phyloP scores from a whole-genome alignment of 1,140 invertebrate genomes.

The Drosophila punjabiensis region DNA sequence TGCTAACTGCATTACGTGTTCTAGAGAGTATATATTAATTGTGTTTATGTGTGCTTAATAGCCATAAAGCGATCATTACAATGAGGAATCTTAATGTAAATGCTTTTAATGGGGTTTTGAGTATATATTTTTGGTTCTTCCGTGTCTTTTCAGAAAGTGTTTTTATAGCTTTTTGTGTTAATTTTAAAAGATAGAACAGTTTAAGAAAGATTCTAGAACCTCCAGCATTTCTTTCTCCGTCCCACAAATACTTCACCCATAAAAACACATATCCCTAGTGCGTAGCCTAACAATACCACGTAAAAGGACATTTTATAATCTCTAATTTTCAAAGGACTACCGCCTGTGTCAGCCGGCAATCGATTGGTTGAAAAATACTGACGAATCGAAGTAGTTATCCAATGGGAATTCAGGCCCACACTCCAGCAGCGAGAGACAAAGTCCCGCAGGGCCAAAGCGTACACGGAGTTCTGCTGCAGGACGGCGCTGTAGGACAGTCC shows the following conservation, averaged over 20 bases:
- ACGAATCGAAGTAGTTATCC: not conserved
- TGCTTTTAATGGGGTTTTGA: not conserved
- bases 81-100: not conserved
- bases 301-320: fast-evolving
- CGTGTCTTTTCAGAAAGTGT: not conserved
- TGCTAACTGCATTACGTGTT: constrained; percentile 5
- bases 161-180: not conserved
- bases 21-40: not conserved
- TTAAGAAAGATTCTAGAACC: not conserved
- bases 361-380: not conserved
- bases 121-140: not conserved
- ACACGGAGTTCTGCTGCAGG: not conserved
- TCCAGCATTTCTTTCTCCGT: not conserved
- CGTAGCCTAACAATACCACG: fast-evolving
- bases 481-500: not conserved
- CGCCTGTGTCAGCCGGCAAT: not conserved
- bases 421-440: not conserved
- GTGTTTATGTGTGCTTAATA: constrained; percentile 2
- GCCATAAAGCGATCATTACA: constrained; percentile 14
- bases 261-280: not conserved
- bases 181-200: not conserved
- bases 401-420: not conserved
- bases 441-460: not conserved
- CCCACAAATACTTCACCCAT: not conserved
- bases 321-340: not conserved